Evolutionary conservation across 2,797 vertebrate species (phyloP), one percentile per base, ranked within the genome.

Genomic region (Oophaga sylvatica): DNA sequence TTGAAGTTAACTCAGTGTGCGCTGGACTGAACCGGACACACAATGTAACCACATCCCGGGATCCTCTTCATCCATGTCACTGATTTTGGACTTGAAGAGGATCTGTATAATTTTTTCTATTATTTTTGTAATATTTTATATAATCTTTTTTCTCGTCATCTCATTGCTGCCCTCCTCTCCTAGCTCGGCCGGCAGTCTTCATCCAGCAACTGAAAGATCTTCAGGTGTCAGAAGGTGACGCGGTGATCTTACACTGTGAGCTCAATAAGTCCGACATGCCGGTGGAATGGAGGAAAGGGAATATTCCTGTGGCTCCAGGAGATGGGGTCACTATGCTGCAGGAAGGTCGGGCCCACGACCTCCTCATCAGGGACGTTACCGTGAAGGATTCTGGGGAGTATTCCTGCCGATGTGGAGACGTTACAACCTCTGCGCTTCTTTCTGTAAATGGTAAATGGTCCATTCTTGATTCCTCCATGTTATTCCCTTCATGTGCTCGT

Each of bases 321-420:
- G 90, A 89, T 19, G 95, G 93, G 75, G 92, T 93, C 0, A 45
- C 90, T 85, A 92, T 95, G 77, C 93, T 81, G n/a, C 93, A 93
- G 88, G 93, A 83, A 0, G 94, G 94, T 79, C 87, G 78, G 48
- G 16, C 11, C 71, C 91, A 94, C 85, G 94, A 95, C 85, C 92
- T 98, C 63, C 80, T 92, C 41, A 95, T 98, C 91, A 87, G 87
- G 0, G 85, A 94, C 53, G 90, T 97, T 81, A 92, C 90, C n/a
- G 80, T 91, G 87, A 92, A 90, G 87, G 96, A 97, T 89, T 84
- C 94, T n/a, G 96, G 95, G 86, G 91, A 89, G 82, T 97, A 97
- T 89, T 91, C 78, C 0, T 97, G 96, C 91, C 85, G 86, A 48
- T 94, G 92, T 87, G 95, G 95, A 73, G 93, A 95, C 26, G 83